A percentile compares a stretch with the other conserved stretches of the same genome.
phyloP scores from a whole-genome alignment of 1,140 invertebrate species.

The Pectinophora gossypiella region DNA sequence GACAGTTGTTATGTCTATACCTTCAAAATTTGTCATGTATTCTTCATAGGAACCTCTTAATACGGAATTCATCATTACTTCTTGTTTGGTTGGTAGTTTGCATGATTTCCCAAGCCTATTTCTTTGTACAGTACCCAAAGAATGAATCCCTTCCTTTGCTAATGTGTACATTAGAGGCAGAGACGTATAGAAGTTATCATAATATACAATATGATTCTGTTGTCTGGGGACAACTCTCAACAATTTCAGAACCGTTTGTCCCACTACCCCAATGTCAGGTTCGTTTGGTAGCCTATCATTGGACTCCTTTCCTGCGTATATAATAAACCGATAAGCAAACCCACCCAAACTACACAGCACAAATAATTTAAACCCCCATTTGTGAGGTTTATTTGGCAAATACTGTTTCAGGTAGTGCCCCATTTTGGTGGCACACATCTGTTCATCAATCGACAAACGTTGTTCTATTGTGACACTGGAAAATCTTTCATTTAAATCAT shows the following conservation, averaged over 20 bases:
- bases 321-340: conserved; percentile 6
- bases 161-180: conserved; percentile 5
- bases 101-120: conserved; percentile 17
- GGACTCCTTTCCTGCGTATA: conserved; percentile 4
- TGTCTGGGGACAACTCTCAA: not conserved
- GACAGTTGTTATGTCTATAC: conserved; percentile 18
- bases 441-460: conserved; percentile 18
- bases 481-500: conserved; percentile 33
- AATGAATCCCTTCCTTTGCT: conserved; percentile 17
- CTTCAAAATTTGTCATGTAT: conserved; percentile 21
- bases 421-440: conserved; percentile 20
- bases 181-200: not conserved
- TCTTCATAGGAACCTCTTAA: conserved; percentile 21
- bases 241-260: not conserved
- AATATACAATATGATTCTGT: not conserved
- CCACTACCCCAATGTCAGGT: not conserved
- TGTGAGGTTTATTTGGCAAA: conserved; percentile 9
- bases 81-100: conserved; percentile 17
- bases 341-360: not conserved
- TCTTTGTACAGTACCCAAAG: conserved; percentile 16
- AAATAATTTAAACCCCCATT: not conserved
- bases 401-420: conserved; percentile 1
- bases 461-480: conserved; percentile 28
- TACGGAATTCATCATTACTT: conserved; percentile 15
- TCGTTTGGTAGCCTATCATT: not conserved